These are phyloP conservation scores for Netelia melanura DNA, from an alignment of 2,888 invertebrate genomes.

Conservation along the genomic window DNA sequence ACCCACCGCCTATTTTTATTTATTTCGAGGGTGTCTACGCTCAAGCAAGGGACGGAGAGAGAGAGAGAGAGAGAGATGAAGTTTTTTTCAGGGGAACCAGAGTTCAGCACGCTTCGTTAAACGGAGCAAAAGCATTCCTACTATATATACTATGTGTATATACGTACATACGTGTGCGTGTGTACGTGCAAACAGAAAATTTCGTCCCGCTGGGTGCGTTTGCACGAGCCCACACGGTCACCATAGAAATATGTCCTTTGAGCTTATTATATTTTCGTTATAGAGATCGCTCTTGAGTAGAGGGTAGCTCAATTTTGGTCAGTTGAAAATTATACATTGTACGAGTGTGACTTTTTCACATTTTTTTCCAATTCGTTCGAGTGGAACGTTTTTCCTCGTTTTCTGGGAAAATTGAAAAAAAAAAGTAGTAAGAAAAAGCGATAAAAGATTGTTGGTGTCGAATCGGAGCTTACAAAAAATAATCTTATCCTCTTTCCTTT, in stretches of 20 bases:
- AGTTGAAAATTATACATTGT: conserved; percentile 66
- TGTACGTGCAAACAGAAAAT: conserved; percentile 78
- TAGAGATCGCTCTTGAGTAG: conserved; percentile 32
- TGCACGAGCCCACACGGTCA: conserved; percentile 53
- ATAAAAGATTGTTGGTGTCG: no score
- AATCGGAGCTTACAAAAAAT: no score
- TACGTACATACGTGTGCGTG: conserved; percentile 14
- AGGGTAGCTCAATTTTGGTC: conserved; percentile 49
- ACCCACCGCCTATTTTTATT: conserved; percentile 15
- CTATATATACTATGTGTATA: not conserved
- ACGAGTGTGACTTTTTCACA: conserved; percentile 30
- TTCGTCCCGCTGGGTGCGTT: conserved; percentile 73
- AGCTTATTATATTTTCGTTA: conserved; percentile 65
- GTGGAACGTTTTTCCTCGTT: not conserved
- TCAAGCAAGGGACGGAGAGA: not conserved
- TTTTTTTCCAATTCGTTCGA: conserved; percentile 50
- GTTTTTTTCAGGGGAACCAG: conserved; percentile 48
- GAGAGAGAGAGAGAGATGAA: conserved; percentile 4
- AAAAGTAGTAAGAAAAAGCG: not conserved
- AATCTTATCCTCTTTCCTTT: no score
- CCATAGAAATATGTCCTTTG: conserved; percentile 43
- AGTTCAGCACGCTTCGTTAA: conserved; percentile 77
- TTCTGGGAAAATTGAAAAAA: not conserved
- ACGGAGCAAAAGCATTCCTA: conserved; percentile 66
- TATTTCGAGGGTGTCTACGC: conserved; percentile 31